phyloP scores from a whole-genome alignment of 2,113 vertebrate species.

The Pagrus major region DNA sequence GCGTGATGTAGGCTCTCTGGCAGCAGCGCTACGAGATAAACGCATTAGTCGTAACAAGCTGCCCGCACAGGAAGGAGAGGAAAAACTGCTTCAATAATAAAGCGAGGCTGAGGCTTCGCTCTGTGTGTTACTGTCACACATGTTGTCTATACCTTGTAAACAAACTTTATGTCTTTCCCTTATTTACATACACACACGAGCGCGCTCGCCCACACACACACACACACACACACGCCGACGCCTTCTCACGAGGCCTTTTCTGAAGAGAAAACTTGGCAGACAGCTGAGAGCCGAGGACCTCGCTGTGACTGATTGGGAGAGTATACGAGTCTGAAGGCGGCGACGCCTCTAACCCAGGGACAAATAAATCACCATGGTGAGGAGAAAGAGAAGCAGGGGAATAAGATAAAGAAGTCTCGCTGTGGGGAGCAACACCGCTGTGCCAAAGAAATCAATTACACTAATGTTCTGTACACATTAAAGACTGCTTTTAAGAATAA shows the following conservation, averaged over 20 bases:
- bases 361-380: slow-evolving; percentile 68
- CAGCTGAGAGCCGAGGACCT: slow-evolving; percentile 56
- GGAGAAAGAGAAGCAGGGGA: slow-evolving; percentile 51
- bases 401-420: slow-evolving; percentile 51
- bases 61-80: not conserved
- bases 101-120: not conserved
- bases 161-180: slow-evolving; percentile 6
- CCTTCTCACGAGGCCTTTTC: slow-evolving; percentile 40
- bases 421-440: slow-evolving; percentile 22
- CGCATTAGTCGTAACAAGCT: slow-evolving; percentile 51
- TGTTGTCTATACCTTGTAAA: slow-evolving; percentile 3
- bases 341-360: slow-evolving; percentile 56
- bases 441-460: slow-evolving; percentile 59
- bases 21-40: slow-evolving; percentile 43
- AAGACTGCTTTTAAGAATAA: slow-evolving; percentile 14
- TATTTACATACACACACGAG: slow-evolving; percentile 24
- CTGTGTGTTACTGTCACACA: not conserved
- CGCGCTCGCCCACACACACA: slow-evolving; percentile 13
- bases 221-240: slow-evolving; percentile 15
- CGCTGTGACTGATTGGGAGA: slow-evolving; percentile 64
- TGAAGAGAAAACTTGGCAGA: slow-evolving; percentile 55
- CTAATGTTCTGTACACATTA: slow-evolving; percentile 42
- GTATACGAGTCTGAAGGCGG: slow-evolving; percentile 59
- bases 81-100: slow-evolving; percentile 32
- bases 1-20: slow-evolving; percentile 40